Evolutionary conservation across 2,113 vertebrate species (phyloP).

Genomic region (Lasiurus borealis): DNA sequence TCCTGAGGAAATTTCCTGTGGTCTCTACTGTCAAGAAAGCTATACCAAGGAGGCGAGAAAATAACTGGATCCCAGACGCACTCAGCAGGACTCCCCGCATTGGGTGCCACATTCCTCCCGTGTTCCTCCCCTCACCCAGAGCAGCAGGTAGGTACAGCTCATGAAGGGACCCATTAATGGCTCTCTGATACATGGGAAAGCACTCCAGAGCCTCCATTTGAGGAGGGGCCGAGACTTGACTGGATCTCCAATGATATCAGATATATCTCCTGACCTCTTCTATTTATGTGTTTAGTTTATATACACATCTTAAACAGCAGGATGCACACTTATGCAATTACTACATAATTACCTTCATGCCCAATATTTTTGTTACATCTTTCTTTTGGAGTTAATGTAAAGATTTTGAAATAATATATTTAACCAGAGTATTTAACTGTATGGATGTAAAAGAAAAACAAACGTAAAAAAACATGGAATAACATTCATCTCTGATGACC

Average conservation of each 20-base stretch:
- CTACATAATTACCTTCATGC: neutral
- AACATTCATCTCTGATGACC: neutral
- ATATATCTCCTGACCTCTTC: constrained; percentile 2
- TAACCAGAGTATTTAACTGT: neutral
- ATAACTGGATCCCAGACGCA: neutral
- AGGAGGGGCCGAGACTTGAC: neutral
- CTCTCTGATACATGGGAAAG: constrained; percentile 55
- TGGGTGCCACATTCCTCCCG: neutral
- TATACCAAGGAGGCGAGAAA: constrained; percentile 2
- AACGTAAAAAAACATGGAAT: neutral
- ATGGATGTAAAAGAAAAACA: constrained; percentile 14
- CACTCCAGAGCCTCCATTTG: neutral
- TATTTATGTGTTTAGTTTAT: neutral
- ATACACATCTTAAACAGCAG: neutral
- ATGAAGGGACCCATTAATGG: constrained; percentile 64
- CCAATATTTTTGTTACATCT: neutral
- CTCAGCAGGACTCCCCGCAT: neutral
- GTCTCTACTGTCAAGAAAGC: constrained; percentile 2
- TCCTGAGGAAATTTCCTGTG: neutral
- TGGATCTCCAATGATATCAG: neutral
- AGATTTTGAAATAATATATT: constrained; percentile 21
- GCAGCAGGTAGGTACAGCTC: neutral
- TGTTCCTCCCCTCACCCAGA: neutral
- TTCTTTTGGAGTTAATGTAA: constrained; percentile 33
- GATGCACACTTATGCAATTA: neutral